Evolutionary conservation across 2,888 invertebrate species (phyloP).

Genomic region (Dryadula phaetusa): DNA sequence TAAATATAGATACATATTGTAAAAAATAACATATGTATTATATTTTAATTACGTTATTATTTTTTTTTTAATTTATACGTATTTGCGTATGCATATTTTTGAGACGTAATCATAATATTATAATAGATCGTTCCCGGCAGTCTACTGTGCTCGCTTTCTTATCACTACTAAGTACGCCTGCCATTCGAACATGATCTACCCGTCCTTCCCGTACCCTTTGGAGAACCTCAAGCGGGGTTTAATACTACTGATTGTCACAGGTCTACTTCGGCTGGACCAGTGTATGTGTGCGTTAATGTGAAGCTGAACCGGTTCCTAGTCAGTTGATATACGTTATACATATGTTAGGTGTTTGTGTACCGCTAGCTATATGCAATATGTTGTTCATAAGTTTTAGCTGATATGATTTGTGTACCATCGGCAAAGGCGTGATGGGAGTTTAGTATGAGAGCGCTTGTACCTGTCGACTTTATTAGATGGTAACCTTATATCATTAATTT

Average conservation of each 20-base stretch:
- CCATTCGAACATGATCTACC: constrained; percentile 66
- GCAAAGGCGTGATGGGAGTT: constrained; percentile 71
- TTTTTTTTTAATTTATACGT: not conserved
- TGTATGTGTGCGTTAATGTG: constrained; percentile 77
- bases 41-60: not conserved
- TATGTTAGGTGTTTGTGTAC: constrained; percentile 63
- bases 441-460: constrained; percentile 61
- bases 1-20: not conserved
- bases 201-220: constrained; percentile 56
- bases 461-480: constrained; percentile 63
- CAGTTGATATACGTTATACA: constrained; percentile 76
- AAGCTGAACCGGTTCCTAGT: constrained; percentile 74
- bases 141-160: constrained; percentile 74
- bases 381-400: constrained; percentile 65
- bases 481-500: constrained; percentile 54
- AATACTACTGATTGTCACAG: constrained; percentile 71
- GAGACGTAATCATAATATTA: constrained; percentile 47
- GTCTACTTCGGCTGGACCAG: constrained; percentile 75
- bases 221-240: constrained; percentile 59
- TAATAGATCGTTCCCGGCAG: constrained; percentile 48
- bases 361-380: constrained; percentile 65
- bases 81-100: constrained; percentile 34
- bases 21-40: not conserved
- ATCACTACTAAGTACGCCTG: constrained; percentile 67
- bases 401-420: constrained; percentile 75